Base-by-base conservation (phyloP, 2,888 invertebrate genomes). In the Trisateles emortualis region DNA sequence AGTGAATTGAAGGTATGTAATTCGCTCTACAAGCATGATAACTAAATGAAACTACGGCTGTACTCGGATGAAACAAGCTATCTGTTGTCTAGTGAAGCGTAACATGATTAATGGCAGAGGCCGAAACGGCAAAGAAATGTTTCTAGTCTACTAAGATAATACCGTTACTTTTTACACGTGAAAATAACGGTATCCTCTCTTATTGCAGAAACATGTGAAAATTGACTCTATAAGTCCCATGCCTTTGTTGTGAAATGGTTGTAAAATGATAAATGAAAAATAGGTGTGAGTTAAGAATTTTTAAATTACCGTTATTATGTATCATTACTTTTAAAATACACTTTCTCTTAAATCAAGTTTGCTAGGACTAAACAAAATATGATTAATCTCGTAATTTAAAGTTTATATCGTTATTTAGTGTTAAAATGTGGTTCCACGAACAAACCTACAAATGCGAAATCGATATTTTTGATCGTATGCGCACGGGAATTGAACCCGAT, bases 1-100 rank as follows among this genome's bases (percentile, higher is more conserved):
- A 72, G 90, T 91, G 92, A 92, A 92, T 92, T 92, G 92, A 92
- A 91, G 92, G 86, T 89, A 92, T 87, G 88, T 88, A 81, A 78
- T 87, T 79, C 71, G 92, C 92, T 90, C 91, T 91, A 90, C 73
- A 91, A 92, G 92, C 92, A 80, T 87, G 90, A 88, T 74, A 83
- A 80, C 90, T 90, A 90, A 63, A 82, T 85, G 84, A 68, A 36
- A 51, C 72, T 78, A 73, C 67, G 67, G 59, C 60, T 55, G 50
- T 77, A 76, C 59, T 32, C 59, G 22, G 14, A 57, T 73, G 64
- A 35, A 36, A 68, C 58, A 76, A 84, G 84, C 85, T 62, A 76
- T 72, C 71, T 74, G 71, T 61, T 33, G 22, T 79, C 74, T 77
- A 83, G 63, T 67, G 56, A 84, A 82, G 83, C 81, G 57, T 64